Evolutionary conservation across 2,888 invertebrate species (phyloP).

Genomic region (Heteromurus nitidus): DNA sequence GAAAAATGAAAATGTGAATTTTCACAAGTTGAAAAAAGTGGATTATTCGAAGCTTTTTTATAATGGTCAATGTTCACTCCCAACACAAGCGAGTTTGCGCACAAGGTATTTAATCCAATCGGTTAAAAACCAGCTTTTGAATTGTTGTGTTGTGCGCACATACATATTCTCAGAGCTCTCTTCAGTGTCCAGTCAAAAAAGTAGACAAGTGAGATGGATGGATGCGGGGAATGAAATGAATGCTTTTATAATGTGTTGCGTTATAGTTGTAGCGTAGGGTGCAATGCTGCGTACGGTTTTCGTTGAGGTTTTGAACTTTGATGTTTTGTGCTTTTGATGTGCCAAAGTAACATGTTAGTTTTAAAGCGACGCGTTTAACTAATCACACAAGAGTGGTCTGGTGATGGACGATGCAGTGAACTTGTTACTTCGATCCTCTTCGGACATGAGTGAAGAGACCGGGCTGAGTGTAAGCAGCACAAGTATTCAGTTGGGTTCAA

Average conservation of each 20-base stretch:
- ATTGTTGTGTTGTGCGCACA: no score
- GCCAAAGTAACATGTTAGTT: conserved; percentile 6
- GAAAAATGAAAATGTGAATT: conserved; percentile 1
- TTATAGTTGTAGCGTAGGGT: not conserved
- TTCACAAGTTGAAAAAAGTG: conserved; percentile 7
- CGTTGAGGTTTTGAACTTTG: not conserved
- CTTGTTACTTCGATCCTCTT: no score
- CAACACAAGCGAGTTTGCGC: not conserved
- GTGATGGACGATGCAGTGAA: no score
- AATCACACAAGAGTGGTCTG: no score
- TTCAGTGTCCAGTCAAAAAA: not conserved
- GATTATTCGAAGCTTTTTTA: no score
- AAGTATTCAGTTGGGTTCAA: no score
- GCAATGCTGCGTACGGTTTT: not conserved
- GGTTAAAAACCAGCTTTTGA: not conserved
- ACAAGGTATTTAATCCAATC: not conserved
- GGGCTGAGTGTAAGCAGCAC: no score
- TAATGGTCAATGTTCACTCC: not conserved
- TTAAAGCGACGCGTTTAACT: no score
- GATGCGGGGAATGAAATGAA: not conserved
- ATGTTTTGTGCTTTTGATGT: not conserved
- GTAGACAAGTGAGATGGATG: conserved; percentile 15
- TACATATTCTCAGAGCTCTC: no score
- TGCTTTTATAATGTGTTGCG: not conserved
- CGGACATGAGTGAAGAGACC: no score